phyloP scores from a whole-genome alignment of 64 coral and sea anemone species.

The Montipora efflorescens region DNA sequence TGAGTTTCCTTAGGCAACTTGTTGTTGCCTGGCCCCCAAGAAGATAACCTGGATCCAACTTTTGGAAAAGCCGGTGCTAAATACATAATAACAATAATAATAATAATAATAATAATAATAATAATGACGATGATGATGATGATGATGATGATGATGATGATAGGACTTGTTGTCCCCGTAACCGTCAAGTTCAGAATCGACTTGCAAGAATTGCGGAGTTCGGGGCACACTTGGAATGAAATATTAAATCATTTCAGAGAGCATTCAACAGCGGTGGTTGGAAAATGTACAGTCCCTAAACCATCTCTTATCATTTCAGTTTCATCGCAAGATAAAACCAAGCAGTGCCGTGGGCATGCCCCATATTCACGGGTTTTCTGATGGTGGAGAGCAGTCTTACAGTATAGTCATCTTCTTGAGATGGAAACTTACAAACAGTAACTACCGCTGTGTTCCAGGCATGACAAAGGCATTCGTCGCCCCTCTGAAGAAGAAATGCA shows the following conservation, averaged over 20 bases:
- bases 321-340: slow-evolving; percentile 13
- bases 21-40: too few relatives aligned
- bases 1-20: too few relatives aligned
- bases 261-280: slow-evolving; percentile 1
- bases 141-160: too few relatives aligned
- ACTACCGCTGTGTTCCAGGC: background rate
- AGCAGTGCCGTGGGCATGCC: background rate
- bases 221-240: slow-evolving; percentile 18
- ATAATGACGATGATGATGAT: too few relatives aligned
- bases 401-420: slow-evolving; percentile 21
- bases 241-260: background rate
- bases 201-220: slow-evolving; percentile 5
- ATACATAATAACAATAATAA: too few relatives aligned
- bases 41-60: too few relatives aligned
- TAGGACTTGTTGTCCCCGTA: background rate
- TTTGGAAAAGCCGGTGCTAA: too few relatives aligned
- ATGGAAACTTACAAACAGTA: background rate
- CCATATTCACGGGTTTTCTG: background rate
- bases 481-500: background rate
- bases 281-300: slow-evolving; percentile 14
- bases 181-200: slow-evolving; percentile 19
- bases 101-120: too few relatives aligned
- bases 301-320: background rate
- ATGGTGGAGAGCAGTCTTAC: background rate
- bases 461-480: background rate